These are phyloP conservation scores for Perithous albicinctus DNA, from an alignment of 2,888 invertebrate genomes.

Conservation along the genomic window DNA sequence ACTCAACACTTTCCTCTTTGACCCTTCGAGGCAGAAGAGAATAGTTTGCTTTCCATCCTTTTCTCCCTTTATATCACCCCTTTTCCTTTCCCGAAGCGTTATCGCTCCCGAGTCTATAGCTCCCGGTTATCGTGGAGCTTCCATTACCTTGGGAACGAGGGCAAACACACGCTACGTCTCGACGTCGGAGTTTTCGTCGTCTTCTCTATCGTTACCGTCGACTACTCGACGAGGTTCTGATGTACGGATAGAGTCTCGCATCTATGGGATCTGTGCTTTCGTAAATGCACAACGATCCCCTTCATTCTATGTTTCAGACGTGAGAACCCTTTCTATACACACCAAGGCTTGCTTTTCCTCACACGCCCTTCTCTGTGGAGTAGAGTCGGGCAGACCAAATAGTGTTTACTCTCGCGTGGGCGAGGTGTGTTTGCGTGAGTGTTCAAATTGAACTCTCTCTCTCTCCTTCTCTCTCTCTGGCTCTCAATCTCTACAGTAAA, in stretches of 20 bases:
- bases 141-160: slow-evolving; percentile 38
- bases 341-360: slow-evolving; percentile 19
- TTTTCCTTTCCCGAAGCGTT: slow-evolving; percentile 11
- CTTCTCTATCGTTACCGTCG: slow-evolving; percentile 23
- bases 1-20: background rate
- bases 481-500: slow-evolving; percentile 20
- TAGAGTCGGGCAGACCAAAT: slow-evolving; percentile 39
- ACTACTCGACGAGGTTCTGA: slow-evolving; percentile 20
- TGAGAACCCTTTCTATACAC: slow-evolving; percentile 51
- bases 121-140: slow-evolving; percentile 45
- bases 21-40: slow-evolving; percentile 6
- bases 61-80: background rate
- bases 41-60: slow-evolving; percentile 13
- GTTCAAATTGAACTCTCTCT: slow-evolving; percentile 52
- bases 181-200: slow-evolving; percentile 23
- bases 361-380: slow-evolving; percentile 10
- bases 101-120: slow-evolving; percentile 29
- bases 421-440: slow-evolving; percentile 34
- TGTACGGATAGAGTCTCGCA: slow-evolving; percentile 12
- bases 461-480: no score
- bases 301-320: slow-evolving; percentile 5
- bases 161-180: slow-evolving; percentile 34
- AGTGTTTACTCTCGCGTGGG: slow-evolving; percentile 39
- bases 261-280: slow-evolving; percentile 7
- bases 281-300: background rate